Conservation (phyloP, 2,797 vertebrate species). For the Acridotheres tristis region DNA sequence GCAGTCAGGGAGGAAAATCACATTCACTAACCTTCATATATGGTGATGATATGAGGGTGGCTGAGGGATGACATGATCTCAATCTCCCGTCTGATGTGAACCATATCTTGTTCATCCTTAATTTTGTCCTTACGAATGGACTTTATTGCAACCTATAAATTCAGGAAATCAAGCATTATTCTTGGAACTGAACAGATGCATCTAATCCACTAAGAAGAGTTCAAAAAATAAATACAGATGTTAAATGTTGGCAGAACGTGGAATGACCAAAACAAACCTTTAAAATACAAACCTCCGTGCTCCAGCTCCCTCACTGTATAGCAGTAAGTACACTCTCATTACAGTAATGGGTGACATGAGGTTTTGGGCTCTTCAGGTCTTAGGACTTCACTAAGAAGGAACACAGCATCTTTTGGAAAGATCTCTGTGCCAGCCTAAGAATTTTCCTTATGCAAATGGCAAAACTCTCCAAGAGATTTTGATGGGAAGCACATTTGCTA, state of each 20-base stretch:
- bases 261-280: slow-evolving; percentile 67
- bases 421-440: neutral
- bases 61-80: slow-evolving; percentile 92
- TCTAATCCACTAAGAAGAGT: slow-evolving; percentile 69
- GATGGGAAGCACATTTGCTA: neutral
- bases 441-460: neutral
- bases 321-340: slow-evolving; percentile 37
- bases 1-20: slow-evolving; percentile 12
- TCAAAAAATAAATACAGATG: slow-evolving; percentile 80
- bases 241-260: slow-evolving; percentile 69
- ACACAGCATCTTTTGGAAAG: neutral
- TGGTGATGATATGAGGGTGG: slow-evolving; percentile 92
- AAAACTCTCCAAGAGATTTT: neutral
- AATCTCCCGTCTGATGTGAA: slow-evolving; percentile 88
- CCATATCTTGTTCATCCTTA: slow-evolving; percentile 90
- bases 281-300: slow-evolving; percentile 31
- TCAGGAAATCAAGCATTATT: slow-evolving; percentile 82
- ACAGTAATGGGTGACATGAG: neutral
- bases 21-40: slow-evolving; percentile 88
- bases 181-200: slow-evolving; percentile 75
- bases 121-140: slow-evolving; percentile 92
- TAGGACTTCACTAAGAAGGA: neutral
- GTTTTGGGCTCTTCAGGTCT: slow-evolving; percentile 12
- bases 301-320: slow-evolving; percentile 32
- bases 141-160: slow-evolving; percentile 91